Evolutionary conservation across 2,888 invertebrate genomes (phyloP).

Genomic region (Nephrocerus scutellatus): DNA sequence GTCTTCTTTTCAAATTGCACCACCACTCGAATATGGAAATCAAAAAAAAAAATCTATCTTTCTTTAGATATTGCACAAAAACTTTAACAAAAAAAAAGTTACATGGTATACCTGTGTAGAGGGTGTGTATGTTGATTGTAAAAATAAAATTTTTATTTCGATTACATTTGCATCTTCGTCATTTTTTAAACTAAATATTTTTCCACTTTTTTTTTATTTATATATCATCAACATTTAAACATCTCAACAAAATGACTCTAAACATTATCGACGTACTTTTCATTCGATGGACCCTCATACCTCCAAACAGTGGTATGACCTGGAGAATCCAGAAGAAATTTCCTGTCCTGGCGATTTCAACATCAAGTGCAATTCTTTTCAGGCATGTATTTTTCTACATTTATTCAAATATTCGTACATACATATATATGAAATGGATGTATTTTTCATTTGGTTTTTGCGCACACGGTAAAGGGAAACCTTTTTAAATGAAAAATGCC

Average conservation of each 20-base stretch:
- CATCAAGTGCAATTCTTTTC: slow-evolving; percentile 57
- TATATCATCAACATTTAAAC: background rate
- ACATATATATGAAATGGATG: too few relatives aligned
- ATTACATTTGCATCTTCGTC: background rate
- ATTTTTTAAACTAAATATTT: background rate
- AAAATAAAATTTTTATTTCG: background rate
- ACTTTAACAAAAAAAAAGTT: too few relatives aligned
- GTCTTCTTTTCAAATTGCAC: too few relatives aligned
- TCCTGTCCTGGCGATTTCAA: slow-evolving; percentile 66
- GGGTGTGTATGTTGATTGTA: slow-evolving; percentile 3
- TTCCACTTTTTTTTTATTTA: background rate
- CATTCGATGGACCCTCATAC: too few relatives aligned
- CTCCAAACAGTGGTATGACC: slow-evolving; percentile 81
- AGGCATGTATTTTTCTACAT: slow-evolving; percentile 41
- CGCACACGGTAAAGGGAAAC: too few relatives aligned
- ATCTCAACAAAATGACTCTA: too few relatives aligned
- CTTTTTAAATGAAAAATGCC: too few relatives aligned
- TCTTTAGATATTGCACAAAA: too few relatives aligned
- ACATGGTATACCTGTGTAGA: slow-evolving; percentile 3
- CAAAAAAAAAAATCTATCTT: too few relatives aligned
- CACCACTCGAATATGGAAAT: too few relatives aligned
- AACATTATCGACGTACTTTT: background rate
- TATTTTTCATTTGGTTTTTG: too few relatives aligned
- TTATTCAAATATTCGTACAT: too few relatives aligned
- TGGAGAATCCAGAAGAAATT: slow-evolving; percentile 70